Percentiles rank a stretch among this genome's conserved stretches.
These are phyloP conservation scores for Picathartes gymnocephalus DNA, from an alignment of 2,113 vertebrate genomes.

Conservation along the genomic window DNA sequence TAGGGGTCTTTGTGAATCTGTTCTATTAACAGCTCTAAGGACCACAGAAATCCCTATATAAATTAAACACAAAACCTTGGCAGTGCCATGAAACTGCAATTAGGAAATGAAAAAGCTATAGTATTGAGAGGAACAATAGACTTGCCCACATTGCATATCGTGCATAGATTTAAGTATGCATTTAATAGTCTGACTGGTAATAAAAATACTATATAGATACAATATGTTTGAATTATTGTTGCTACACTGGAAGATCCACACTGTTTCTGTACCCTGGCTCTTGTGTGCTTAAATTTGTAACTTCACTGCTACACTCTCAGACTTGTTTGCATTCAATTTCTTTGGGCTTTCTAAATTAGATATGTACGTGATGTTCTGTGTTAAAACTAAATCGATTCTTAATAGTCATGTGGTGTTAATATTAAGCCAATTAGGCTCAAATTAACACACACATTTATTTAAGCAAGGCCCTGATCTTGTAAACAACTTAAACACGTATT, in stretches of 20 bases:
- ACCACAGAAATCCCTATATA: slow-evolving; percentile 57
- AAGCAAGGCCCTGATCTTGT: not conserved
- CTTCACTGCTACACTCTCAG: slow-evolving; percentile 6
- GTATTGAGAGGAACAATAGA: slow-evolving; percentile 62
- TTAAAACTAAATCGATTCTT: slow-evolving; percentile 49
- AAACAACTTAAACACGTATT: not conserved
- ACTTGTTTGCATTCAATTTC: slow-evolving; percentile 53
- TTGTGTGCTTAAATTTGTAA: slow-evolving; percentile 49
- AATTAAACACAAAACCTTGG: slow-evolving; percentile 60
- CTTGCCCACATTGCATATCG: slow-evolving; percentile 51
- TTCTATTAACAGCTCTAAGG: slow-evolving; percentile 58
- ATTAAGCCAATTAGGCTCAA: slow-evolving; percentile 44
- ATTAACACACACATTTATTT: slow-evolving; percentile 38
- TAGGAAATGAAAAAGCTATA: slow-evolving; percentile 62
- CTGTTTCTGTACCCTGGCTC: slow-evolving; percentile 45
- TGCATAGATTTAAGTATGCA: slow-evolving; percentile 62
- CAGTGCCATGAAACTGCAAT: slow-evolving; percentile 59
- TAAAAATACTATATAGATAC: slow-evolving; percentile 65
- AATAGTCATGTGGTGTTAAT: slow-evolving; percentile 48
- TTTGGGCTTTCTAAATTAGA: slow-evolving; percentile 42
- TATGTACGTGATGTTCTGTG: not conserved
- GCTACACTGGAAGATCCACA: not conserved
- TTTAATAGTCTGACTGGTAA: slow-evolving; percentile 63
- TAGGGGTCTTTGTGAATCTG: slow-evolving; percentile 43
- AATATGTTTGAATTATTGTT: slow-evolving; percentile 59